Evolutionary conservation across 2,888 invertebrate genomes (phyloP).

Genomic region (Drosophila anceps): DNA sequence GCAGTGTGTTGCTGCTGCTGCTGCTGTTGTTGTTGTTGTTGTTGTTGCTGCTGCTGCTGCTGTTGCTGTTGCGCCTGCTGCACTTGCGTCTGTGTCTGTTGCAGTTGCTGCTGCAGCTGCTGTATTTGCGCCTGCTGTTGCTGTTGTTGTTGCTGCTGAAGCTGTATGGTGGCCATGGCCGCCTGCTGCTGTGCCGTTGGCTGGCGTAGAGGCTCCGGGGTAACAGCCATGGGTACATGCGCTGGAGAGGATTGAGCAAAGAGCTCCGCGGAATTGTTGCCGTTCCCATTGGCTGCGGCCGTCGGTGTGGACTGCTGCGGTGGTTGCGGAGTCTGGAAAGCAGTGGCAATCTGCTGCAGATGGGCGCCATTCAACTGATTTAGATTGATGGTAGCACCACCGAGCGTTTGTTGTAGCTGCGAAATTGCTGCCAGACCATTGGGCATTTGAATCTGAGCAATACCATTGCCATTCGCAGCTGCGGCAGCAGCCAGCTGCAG

Average conservation of each 20-base stretch:
- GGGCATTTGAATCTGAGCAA: conserved; percentile 85
- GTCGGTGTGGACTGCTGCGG: conserved; percentile 52
- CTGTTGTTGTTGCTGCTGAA: conserved; percentile 78
- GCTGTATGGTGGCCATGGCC: conserved; percentile 78
- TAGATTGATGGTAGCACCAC: conserved; percentile 83
- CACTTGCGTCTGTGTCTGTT: conserved; percentile 75
- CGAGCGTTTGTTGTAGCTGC: conserved; percentile 84
- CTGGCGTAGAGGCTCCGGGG: conserved; percentile 83
- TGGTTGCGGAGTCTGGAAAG: conserved; percentile 84
- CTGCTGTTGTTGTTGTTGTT: conserved; percentile 60
- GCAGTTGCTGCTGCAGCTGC: conserved; percentile 66
- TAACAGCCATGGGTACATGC: conserved; percentile 79
- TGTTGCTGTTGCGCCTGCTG: conserved; percentile 66
- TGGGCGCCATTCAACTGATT: conserved; percentile 84
- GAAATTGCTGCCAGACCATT: conserved; percentile 85
- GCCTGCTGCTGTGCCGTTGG: conserved; percentile 80
- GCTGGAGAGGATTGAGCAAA: conserved; percentile 81
- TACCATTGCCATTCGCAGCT: conserved; percentile 82
- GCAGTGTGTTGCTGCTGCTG: conserved; percentile 54
- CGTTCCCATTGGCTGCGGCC: conserved; percentile 26
- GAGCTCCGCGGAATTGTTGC: conserved; percentile 54
- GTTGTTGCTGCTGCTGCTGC: conserved; percentile 54
- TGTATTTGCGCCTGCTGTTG: conserved; percentile 76
- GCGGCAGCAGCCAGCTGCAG: conserved; percentile 83
- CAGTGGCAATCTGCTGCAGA: conserved; percentile 84